Base-by-base conservation (phyloP, 2,797 vertebrate genomes). In the Oceanodroma leucorhoa region DNA sequence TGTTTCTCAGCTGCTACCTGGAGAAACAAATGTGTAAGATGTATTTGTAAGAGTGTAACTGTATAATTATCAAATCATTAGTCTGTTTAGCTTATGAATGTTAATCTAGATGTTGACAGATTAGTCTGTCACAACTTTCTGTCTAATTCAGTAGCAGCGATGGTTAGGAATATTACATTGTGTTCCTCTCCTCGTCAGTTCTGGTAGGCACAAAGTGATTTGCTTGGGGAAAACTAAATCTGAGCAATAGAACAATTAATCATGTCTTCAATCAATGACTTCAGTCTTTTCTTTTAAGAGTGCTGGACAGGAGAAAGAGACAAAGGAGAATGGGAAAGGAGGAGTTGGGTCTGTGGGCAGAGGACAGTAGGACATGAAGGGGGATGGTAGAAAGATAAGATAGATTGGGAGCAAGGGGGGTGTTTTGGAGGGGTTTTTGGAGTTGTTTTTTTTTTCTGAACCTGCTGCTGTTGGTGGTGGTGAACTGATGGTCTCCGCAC, bases 381-480 rank as follows among this genome's bases (percentile, higher is more conserved):
- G 6, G 13, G 29, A 2, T 67, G 32, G 61, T 27, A 66, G 61
- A 77, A 80, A 50, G 43, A 13, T 34, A 53, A 48, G 40, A 16
- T 57, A 6, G 15, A 48, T 45, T 36, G 36, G 36, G 36, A 11
- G 0, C 11, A 15, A 1, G 12, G 4, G 12, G 5, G 6, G 2
- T 27, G 9, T 20, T 57, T 26, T 19, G 10, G 15, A 14, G 6
- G 7, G 16, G 5, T 40, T 61, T 24, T 66, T 23, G 20, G 40
- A 27, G n/a, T 18, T 48, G 7, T 6, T 29, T 43, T 8, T 57
- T 66, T 6, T 55, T 73, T 53, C 34, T 66, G 36, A 67, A 38
- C 20, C 8, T 55, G 18, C 34, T 69, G 24, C 6, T 34, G 32
- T 6, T 36, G 58, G 14, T 43, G 9, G 15, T 71, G 38, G 14